phyloP scores from a whole-genome alignment of 2,113 vertebrate species.

The Mesitornis unicolor region DNA sequence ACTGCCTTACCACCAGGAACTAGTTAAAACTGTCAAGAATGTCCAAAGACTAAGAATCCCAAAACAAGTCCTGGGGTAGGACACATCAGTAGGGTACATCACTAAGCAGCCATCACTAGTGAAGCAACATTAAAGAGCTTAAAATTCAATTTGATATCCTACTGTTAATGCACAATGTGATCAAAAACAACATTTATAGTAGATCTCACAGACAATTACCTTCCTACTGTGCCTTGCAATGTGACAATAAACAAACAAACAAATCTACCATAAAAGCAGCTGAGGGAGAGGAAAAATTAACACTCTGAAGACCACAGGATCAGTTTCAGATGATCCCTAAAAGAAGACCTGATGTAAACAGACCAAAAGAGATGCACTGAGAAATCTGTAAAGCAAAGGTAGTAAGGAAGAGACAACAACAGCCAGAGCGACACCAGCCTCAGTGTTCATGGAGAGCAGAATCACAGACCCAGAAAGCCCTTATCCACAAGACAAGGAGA shows the following conservation, averaged over 20 bases:
- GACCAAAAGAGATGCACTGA: background rate
- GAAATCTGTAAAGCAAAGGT: background rate
- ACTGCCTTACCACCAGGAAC: background rate
- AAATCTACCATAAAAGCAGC: background rate
- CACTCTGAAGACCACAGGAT: background rate
- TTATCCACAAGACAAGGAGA: background rate
- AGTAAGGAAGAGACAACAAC: background rate
- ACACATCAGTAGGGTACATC: background rate
- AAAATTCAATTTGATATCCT: background rate
- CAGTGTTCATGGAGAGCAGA: background rate
- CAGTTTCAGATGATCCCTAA: constrained; percentile 1
- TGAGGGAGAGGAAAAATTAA: background rate
- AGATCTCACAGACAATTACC: background rate
- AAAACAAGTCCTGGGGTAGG: background rate
- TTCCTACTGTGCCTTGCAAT: background rate
- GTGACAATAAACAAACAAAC: background rate
- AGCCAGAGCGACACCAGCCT: background rate
- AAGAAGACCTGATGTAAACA: background rate
- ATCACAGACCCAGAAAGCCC: background rate
- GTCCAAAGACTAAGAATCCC: background rate
- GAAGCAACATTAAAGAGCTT: background rate
- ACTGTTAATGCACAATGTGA: background rate
- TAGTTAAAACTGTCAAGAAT: background rate
- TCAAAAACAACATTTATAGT: background rate
- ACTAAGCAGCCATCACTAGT: background rate